A percentile compares a stretch with the other conserved stretches of the same genome.
These are phyloP conservation scores for Tychaedon coryphoeus DNA, from an alignment of 2,113 vertebrate genomes.

Conservation along the genomic window DNA sequence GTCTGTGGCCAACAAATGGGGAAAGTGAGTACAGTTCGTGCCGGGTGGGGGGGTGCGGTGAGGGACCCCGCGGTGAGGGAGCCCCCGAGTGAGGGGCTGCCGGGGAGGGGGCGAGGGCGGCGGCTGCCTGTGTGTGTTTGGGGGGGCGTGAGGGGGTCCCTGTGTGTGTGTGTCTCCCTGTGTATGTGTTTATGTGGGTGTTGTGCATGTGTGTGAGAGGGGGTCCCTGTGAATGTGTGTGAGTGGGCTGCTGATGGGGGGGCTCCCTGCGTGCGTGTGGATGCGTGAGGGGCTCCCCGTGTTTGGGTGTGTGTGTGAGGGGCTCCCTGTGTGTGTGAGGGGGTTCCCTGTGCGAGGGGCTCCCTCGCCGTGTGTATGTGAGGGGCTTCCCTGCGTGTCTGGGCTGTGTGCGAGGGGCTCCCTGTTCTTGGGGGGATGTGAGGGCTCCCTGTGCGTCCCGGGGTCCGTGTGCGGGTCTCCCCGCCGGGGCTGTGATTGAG, in stretches of 20 bases:
- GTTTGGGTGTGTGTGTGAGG: neutral
- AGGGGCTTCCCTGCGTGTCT: neutral
- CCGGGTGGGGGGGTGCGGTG: neutral
- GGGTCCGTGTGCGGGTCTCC: neutral
- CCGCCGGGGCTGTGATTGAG: neutral
- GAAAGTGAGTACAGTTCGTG: constrained; percentile 83
- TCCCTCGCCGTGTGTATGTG: neutral
- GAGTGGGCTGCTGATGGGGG: neutral
- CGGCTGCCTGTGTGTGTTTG: neutral
- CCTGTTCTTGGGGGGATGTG: neutral
- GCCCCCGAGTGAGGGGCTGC: neutral
- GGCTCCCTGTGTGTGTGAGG: neutral
- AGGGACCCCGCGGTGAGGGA: neutral
- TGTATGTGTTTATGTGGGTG: neutral
- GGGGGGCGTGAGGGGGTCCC: neutral
- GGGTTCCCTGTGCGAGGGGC: neutral
- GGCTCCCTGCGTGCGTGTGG: neutral
- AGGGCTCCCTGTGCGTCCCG: neutral
- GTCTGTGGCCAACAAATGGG: constrained; percentile 82
- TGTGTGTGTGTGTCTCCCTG: neutral
- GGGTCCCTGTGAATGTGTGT: neutral
- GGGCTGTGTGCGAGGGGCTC: neutral
- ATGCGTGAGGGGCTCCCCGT: neutral
- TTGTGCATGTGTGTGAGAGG: neutral
- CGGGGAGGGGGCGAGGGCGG: neutral